Base-by-base conservation (phyloP, 2,888 invertebrate species). In the Brachypterus glaber region DNA sequence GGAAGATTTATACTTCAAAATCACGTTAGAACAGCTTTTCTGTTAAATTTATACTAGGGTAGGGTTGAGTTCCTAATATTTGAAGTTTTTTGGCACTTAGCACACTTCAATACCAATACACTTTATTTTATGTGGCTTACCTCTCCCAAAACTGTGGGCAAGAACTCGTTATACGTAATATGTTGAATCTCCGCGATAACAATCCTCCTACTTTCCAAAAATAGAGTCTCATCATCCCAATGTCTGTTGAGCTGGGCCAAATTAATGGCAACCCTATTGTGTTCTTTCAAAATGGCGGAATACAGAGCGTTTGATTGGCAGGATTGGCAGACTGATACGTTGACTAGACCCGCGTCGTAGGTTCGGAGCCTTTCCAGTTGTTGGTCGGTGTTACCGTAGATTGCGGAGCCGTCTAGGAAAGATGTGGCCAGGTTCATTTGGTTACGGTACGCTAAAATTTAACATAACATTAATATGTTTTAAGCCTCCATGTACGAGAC, bases 401-500 rank as follows among this genome's bases (percentile, higher is more conserved):
- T 64, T 1, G 80, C 81, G 0, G 87, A 87, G 1, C 80, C 90
- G 54, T 91, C 91, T 39, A 91, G 68, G 59, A 83, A 88, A 1
- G 84, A 76, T 0, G 89, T 83, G 0, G 82, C 90, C 41, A 81
- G 69, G 63, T 90, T 90, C 80, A 90, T 82, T 58, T 89, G 87
- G 50, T 89, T 82, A 31, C 90, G 74, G 43, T 74, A 67, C 43
- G 77, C 82, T 82, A 62, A 3, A 55, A 53, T 12, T 40, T 24
- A 15, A 26, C 17, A 34, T n/a, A n/a, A n/a, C n/a, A n/a, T n/a
- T n/a, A n/a, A n/a, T n/a, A n/a, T n/a, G n/a, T n/a, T n/a, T n/a
- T n/a, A n/a, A n/a, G n/a, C n/a, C n/a, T n/a, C n/a, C n/a, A n/a
- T n/a, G n/a, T n/a, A n/a, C n/a, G n/a, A n/a, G n/a, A n/a, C n/a